These are phyloP conservation scores for Melanotaenia trifasciata DNA, from an alignment of 2,797 vertebrate species.

Conservation along the genomic window DNA sequence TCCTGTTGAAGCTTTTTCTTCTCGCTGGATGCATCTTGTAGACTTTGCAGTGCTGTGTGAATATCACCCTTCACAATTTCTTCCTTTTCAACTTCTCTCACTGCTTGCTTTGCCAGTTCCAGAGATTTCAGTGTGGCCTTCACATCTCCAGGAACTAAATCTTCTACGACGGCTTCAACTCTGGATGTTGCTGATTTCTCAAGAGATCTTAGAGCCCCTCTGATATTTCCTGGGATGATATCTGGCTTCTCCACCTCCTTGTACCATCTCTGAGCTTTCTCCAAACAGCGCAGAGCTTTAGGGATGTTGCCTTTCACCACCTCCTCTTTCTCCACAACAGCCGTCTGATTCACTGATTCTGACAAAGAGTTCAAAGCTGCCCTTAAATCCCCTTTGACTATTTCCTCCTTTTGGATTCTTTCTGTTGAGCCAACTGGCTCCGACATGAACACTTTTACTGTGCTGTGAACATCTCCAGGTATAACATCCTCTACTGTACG, in stretches of 20 bases:
- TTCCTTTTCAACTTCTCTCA: conserved; percentile 85
- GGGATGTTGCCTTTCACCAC: conserved; percentile 88
- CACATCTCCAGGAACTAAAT: conserved; percentile 88
- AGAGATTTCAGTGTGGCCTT: conserved; percentile 87
- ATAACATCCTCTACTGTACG: conserved; percentile 90
- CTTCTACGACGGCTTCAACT: conserved; percentile 83
- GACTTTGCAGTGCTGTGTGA: conserved; percentile 77
- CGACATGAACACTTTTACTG: conserved; percentile 88
- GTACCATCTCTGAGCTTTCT: conserved; percentile 80
- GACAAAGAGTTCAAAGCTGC: conserved; percentile 86
- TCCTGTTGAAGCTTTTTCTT: conserved; percentile 77
- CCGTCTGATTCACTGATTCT: conserved; percentile 86
- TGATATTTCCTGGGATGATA: conserved; percentile 87
- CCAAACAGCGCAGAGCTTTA: conserved; percentile 84
- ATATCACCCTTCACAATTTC: conserved; percentile 81
- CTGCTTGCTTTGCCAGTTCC: conserved; percentile 81
- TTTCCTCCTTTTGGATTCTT: conserved; percentile 85
- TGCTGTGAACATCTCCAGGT: conserved; percentile 89
- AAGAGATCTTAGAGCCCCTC: conserved; percentile 86
- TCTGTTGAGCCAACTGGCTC: conserved; percentile 77
- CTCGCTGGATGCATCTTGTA: conserved; percentile 81
- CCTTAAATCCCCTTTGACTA: conserved; percentile 89
- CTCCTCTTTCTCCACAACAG: conserved; percentile 86
- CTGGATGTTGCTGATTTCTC: conserved; percentile 86
- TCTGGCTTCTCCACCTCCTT: conserved; percentile 87